Evolutionary conservation across 30 jellyfish, hydroid and myxozoan genomes (phyloP).

Genomic region (Cassiopea andromeda): DNA sequence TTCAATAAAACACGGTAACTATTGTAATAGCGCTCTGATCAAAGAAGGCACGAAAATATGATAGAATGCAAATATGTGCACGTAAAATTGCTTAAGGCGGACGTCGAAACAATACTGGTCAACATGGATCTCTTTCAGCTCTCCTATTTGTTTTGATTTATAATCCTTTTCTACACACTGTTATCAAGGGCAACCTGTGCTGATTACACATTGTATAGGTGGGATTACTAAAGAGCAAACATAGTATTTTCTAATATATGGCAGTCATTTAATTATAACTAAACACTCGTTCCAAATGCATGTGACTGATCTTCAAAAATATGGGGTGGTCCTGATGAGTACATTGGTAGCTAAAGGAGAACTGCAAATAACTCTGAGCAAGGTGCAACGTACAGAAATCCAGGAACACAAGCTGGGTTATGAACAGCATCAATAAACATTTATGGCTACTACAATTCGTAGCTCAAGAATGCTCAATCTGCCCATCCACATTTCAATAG

Average conservation of each 20-base stretch:
- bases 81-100: slow-evolving; percentile 12
- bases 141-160: slow-evolving; percentile 33
- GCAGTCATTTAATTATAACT: background rate
- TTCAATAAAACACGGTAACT: slow-evolving; percentile 17
- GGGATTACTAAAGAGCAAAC: slow-evolving; percentile 38
- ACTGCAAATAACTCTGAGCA: too few species aligned
- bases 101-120: slow-evolving; percentile 29
- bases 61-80: slow-evolving; percentile 30
- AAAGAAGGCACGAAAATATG: slow-evolving; percentile 24
- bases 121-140: slow-evolving; percentile 24
- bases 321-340: background rate
- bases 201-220: slow-evolving; percentile 14
- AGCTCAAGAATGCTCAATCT: too few species aligned
- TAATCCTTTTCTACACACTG: slow-evolving; percentile 44
- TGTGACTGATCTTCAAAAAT: background rate
- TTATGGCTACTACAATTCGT: too few species aligned
- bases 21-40: slow-evolving; percentile 47
- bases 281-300: background rate
- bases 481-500: too few species aligned
- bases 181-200: slow-evolving; percentile 56
- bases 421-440: too few species aligned
- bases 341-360: too few species aligned
- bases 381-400: too few species aligned
- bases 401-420: too few species aligned
- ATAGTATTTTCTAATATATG: slow-evolving; percentile 50